Conservation (phyloP, 2,888 invertebrate species). For the Eremobia ochroleuca region DNA sequence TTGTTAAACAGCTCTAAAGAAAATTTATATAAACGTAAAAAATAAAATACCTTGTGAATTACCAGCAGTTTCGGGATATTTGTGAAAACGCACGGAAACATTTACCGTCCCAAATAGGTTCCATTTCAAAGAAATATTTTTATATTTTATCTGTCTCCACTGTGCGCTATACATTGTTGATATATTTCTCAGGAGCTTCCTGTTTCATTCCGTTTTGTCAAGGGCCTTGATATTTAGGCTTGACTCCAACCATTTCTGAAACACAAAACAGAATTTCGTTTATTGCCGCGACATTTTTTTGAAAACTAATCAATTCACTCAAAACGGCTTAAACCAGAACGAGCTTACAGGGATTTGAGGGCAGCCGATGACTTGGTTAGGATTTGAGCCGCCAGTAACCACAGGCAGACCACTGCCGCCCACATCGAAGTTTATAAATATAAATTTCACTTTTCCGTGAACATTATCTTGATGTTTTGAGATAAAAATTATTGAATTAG, state of each 20-base stretch:
- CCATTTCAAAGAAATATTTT: slow-evolving; percentile 42
- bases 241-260: background rate
- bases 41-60: slow-evolving; percentile 40
- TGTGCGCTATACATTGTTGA: slow-evolving; percentile 30
- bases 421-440: slow-evolving; percentile 5
- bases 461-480: background rate
- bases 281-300: slow-evolving; percentile 3
- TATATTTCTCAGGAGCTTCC: slow-evolving; percentile 38
- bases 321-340: slow-evolving; percentile 41
- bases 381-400: slow-evolving; percentile 22
- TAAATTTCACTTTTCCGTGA: background rate
- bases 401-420: slow-evolving; percentile 22
- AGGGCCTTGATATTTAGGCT: slow-evolving; percentile 25
- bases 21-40: slow-evolving; percentile 13
- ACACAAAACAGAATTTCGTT: slow-evolving; percentile 17
- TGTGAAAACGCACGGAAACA: slow-evolving; percentile 59
- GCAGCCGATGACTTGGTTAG: slow-evolving; percentile 18
- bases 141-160: slow-evolving; percentile 35
- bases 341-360: slow-evolving; percentile 35
- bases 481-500: background rate
- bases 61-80: slow-evolving; percentile 49
- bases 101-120: slow-evolving; percentile 49
- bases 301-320: slow-evolving; percentile 35
- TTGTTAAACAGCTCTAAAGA: slow-evolving; percentile 21
- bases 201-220: slow-evolving; percentile 39